phyloP scores from a whole-genome alignment of 1,140 invertebrate genomes.

The Saccostrea glomerata region DNA sequence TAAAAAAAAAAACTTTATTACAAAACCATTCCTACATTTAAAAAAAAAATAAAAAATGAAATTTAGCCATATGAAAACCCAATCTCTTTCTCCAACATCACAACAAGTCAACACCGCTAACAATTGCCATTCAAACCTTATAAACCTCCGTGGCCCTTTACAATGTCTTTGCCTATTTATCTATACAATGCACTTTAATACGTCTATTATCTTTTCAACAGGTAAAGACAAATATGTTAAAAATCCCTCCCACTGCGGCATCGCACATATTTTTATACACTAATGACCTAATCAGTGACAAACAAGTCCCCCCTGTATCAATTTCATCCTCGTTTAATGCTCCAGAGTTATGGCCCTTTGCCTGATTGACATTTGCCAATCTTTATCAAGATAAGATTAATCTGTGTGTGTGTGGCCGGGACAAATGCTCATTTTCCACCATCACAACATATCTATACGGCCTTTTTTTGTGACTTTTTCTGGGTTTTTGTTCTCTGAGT shows the following conservation, averaged over 20 bases:
- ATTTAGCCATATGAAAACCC: too few species aligned
- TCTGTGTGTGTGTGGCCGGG: neutral
- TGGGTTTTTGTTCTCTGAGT: too few species aligned
- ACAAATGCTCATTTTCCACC: neutral
- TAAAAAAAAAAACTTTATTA: too few species aligned
- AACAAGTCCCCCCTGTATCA: neutral
- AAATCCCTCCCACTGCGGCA: neutral
- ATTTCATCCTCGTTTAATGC: neutral
- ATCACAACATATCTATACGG: neutral
- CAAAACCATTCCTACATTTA: too few species aligned
- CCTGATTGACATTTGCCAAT: slow-evolving; percentile 26
- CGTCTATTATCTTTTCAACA: slow-evolving; percentile 1
- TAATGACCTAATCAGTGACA: neutral
- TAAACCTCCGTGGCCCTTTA: neutral
- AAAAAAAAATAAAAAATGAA: too few species aligned
- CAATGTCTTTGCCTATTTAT: neutral
- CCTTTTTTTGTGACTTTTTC: too few species aligned
- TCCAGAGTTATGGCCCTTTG: slow-evolving; percentile 1
- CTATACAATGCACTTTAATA: neutral
- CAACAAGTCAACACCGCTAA: neutral
- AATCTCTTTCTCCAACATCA: neutral
- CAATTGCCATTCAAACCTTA: neutral
- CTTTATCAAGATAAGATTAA: neutral
- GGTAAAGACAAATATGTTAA: neutral
- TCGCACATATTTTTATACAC: neutral